Evolutionary conservation across 2,797 vertebrate species (phyloP).

Genomic region (Anguilla megastoma): DNA sequence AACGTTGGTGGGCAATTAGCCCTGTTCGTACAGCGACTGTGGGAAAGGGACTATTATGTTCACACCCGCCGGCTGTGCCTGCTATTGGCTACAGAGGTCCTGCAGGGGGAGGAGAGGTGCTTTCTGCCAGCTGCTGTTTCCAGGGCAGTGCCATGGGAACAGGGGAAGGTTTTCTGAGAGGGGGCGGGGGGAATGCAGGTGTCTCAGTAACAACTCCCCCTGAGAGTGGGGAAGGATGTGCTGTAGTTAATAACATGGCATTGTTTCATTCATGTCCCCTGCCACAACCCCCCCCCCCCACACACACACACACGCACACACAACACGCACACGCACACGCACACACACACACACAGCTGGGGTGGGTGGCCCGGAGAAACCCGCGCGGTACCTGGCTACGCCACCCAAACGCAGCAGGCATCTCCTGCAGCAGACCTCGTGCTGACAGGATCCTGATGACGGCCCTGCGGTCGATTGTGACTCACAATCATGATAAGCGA

Average conservation of each 20-base stretch:
- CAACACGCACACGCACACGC: too few relatives aligned
- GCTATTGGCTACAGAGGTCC: background rate
- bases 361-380: background rate
- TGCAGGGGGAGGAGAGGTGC: background rate
- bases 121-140: slow-evolving; percentile 3
- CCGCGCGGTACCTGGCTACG: background rate
- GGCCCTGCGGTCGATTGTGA: background rate
- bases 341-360: too few relatives aligned
- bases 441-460: background rate
- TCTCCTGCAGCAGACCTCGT: background rate
- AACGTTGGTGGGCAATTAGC: background rate
- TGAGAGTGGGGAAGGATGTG: slow-evolving; percentile 41
- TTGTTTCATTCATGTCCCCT: background rate
- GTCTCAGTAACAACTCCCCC: slow-evolving; percentile 64
- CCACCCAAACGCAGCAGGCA: background rate
- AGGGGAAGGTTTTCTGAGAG: slow-evolving; percentile 25
- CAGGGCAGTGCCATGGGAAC: background rate
- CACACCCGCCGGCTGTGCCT: background rate
- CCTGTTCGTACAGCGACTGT: background rate
- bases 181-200: slow-evolving; percentile 55
- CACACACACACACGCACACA: too few relatives aligned
- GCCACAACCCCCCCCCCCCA: background rate
- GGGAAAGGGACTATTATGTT: background rate
- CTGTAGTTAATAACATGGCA: slow-evolving; percentile 6
- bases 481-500: background rate